These are phyloP conservation scores for Aphelenchoides avenae DNA, from an alignment of 1,140 invertebrate species.

Conservation along the genomic window DNA sequence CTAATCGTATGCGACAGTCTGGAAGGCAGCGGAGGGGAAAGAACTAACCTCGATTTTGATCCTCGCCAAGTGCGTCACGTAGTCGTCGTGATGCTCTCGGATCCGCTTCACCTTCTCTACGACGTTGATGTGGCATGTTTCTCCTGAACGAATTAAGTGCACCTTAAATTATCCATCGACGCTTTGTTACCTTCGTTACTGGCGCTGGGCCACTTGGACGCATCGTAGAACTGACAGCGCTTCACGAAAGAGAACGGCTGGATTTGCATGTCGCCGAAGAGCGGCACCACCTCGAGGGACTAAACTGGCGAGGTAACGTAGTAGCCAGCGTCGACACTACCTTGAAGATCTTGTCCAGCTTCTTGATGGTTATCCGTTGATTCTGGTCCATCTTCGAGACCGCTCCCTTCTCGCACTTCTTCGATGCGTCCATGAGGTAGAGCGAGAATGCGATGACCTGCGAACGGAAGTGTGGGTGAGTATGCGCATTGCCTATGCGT, in stretches of 20 bases:
- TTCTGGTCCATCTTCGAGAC: conserved; percentile 96
- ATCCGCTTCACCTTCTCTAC: conserved; percentile 91
- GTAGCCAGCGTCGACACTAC: conserved; percentile 61
- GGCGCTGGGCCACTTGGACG: conserved; percentile 83
- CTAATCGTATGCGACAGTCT: too few species aligned
- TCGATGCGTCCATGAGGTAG: conserved; percentile 94
- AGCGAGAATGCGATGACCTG: conserved; percentile 91
- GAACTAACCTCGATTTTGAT: conserved; percentile 80
- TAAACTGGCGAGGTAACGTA: conserved; percentile 31
- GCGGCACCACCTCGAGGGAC: conserved; percentile 88
- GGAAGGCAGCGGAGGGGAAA: too few species aligned
- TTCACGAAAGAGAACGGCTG: conserved; percentile 97
- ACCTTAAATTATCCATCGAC: too few species aligned
- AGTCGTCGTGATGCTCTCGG: conserved; percentile 91
- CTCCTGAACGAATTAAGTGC: too few species aligned
- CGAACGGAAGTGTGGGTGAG: conserved; percentile 27
- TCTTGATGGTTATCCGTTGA: conserved; percentile 85
- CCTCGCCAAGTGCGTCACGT: conserved; percentile 88
- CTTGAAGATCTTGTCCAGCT: conserved; percentile 96
- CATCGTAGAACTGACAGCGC: conserved; percentile 80
- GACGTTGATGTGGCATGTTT: conserved; percentile 83
- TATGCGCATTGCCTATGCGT: conserved; percentile 9
- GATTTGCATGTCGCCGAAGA: conserved; percentile 99
- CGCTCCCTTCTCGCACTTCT: conserved; percentile 81
- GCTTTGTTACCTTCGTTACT: conserved; percentile 69